These are phyloP conservation scores for Philonicus albiceps DNA, from an alignment of 2,888 invertebrate genomes.

Conservation along the genomic window DNA sequence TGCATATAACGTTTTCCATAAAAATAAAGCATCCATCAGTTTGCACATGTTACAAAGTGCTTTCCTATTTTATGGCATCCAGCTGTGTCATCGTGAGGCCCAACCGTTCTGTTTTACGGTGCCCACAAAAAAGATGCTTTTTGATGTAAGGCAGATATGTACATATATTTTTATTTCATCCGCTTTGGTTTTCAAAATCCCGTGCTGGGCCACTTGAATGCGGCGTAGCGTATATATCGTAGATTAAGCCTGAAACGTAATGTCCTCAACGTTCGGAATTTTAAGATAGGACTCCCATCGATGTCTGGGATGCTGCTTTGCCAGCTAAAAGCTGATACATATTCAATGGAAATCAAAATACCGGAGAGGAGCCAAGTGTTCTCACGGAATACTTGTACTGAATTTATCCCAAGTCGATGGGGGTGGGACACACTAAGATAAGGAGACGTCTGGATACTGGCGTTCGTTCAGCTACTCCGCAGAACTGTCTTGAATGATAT, in stretches of 20 bases:
- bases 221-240: conserved; percentile 38
- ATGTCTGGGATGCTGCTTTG: conserved; percentile 9
- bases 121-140: conserved; percentile 1
- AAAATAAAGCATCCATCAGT: conserved; percentile 39
- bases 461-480: background rate
- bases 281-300: conserved; percentile 22
- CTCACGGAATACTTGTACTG: conserved; percentile 20
- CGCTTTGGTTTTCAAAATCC: conserved; percentile 16
- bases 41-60: conserved; percentile 40
- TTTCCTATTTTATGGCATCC: conserved; percentile 38
- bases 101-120: background rate
- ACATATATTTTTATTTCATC: conserved; percentile 6
- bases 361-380: conserved; percentile 34
- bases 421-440: background rate
- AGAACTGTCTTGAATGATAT: background rate
- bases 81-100: conserved; percentile 19
- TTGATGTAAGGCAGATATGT: conserved; percentile 31
- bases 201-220: background rate
- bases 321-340: conserved; percentile 34
- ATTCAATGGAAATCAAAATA: conserved; percentile 38
- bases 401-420: background rate
- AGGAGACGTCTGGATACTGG: background rate
- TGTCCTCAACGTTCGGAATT: conserved; percentile 36
- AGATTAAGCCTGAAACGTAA: conserved; percentile 40
- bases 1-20: conserved; percentile 37